Conservation (phyloP, 2,113 vertebrate species). For the Tricholaema leucomelas region DNA sequence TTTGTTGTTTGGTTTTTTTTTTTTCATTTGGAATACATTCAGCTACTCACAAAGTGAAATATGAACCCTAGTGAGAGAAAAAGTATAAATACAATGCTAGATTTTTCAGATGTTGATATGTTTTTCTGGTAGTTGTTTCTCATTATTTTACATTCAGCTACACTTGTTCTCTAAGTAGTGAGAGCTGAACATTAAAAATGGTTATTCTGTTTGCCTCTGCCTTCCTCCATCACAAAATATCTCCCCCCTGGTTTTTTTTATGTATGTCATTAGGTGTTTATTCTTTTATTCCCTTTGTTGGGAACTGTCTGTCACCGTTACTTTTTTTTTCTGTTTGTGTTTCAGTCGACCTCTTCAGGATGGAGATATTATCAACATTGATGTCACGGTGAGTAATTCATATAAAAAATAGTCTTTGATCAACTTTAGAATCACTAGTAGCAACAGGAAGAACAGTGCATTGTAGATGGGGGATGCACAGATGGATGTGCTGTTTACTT, state of each 20-base stretch:
- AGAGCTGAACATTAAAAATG: slow-evolving; percentile 76
- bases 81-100: slow-evolving; percentile 50
- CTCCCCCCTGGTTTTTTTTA: slow-evolving; percentile 68
- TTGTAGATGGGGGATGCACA: slow-evolving; percentile 83
- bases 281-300: slow-evolving; percentile 82
- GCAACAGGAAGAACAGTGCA: slow-evolving; percentile 87
- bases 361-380: slow-evolving; percentile 90
- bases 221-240: slow-evolving; percentile 54
- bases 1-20: not conserved
- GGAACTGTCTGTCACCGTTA: slow-evolving; percentile 76
- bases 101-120: slow-evolving; percentile 54
- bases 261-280: slow-evolving; percentile 78
- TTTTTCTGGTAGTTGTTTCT: slow-evolving; percentile 55
- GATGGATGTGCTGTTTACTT: slow-evolving; percentile 90
- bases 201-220: slow-evolving; percentile 74
- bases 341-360: slow-evolving; percentile 85
- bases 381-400: slow-evolving; percentile 86
- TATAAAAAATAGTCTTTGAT: slow-evolving; percentile 85
- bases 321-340: slow-evolving; percentile 78
- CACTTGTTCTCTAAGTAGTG: slow-evolving; percentile 59
- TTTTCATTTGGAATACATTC: slow-evolving; percentile 46
- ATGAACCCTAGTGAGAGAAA: slow-evolving; percentile 50
- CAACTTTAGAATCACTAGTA: slow-evolving; percentile 80
- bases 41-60: slow-evolving; percentile 62
- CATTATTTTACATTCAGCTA: slow-evolving; percentile 66